Percentiles rank a stretch among this genome's conserved stretches.
Evolutionary conservation across 2,888 invertebrate genomes (phyloP).

Genomic region (Teinopalpus imperialis): DNA sequence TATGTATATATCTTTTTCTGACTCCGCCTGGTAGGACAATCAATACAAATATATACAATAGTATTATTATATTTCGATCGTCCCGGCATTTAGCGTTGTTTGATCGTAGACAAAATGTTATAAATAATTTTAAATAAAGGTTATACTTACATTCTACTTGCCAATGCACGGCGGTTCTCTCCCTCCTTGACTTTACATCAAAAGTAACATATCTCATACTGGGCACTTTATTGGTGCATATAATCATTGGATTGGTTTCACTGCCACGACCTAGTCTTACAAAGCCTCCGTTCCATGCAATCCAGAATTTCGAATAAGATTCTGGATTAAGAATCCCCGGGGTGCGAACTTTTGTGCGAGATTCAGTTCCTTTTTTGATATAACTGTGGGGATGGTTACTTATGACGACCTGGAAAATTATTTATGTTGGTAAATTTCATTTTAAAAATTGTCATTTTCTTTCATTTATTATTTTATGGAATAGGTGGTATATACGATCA

Average conservation of each 20-base stretch:
- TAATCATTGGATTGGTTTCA: conserved; percentile 48
- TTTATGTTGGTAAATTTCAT: neutral
- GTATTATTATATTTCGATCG: no score
- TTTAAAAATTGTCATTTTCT: no score
- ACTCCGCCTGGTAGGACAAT: no score
- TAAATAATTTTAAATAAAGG: no score
- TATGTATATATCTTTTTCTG: no score
- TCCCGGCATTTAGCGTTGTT: no score
- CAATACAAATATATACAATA: no score
- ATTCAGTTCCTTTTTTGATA: conserved; percentile 36
- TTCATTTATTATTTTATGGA: no score
- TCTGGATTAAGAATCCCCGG: conserved; percentile 64
- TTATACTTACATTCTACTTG: conserved; percentile 50
- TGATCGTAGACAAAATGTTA: no score
- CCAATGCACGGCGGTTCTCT: conserved; percentile 36
- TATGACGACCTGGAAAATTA: conserved; percentile 42
- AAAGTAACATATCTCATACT: conserved; percentile 43
- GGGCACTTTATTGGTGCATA: conserved; percentile 30
- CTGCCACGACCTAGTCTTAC: conserved; percentile 62
- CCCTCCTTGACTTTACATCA: conserved; percentile 21
- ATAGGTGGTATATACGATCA: no score
- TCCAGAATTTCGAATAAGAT: conserved; percentile 69
- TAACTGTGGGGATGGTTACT: conserved; percentile 39
- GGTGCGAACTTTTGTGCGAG: conserved; percentile 43
- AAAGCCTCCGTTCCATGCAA: conserved; percentile 70